Evolutionary conservation across 2,113 vertebrate species (phyloP), one percentile per base, ranked within the genome.

Genomic region (Xenopus laevis): DNA sequence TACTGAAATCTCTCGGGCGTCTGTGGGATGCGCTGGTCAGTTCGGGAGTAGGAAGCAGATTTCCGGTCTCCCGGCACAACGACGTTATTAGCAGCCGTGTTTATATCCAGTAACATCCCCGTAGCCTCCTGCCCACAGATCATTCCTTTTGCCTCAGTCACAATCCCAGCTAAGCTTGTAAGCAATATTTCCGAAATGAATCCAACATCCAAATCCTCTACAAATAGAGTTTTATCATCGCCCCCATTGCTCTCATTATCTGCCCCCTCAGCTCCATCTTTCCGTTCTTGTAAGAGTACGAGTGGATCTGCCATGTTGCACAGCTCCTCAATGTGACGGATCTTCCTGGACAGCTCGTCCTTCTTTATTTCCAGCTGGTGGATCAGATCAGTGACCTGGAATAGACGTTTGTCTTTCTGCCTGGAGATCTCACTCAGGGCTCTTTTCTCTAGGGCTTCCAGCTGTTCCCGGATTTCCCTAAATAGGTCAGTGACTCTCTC

Each of bases 41-140:
- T 9, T 30, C 23, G 13, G 0, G 16, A 30, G 4, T 16, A 53
- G 15, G 53, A n/a, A 9, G 53, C 66, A 55, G 66, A 46, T 47
- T 57, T 68, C 9, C 18, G 7, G 13, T 68, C 52, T 4, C 17
- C 66, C n/a, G 50, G 55, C 11, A 68, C 27, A n/a, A 16, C 8
- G 4, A 55, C 17, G 16, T 55, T n/a, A 55, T 55, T n/a, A 55
- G 13, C 53, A n/a, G 53, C 53, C 8, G 53, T 55, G 15, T 55
- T 55, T 55, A 55, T 55, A 55, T 55, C 53, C 17, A 55, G 46
- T 68, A 55, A 27, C 52, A 68, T 7, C 3, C 23, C 50, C 15
- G 47, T 27, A 33, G 66, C 47, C 30, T 68, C 50, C 50, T 68
- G 47, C 10, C 23, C 52, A 33, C 53, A 68, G 50, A 68, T 53